Percentiles rank a stretch among this genome's conserved stretches.
These are phyloP conservation scores for Protosalanx chinensis DNA, from an alignment of 2,797 vertebrate genomes.

Conservation along the genomic window DNA sequence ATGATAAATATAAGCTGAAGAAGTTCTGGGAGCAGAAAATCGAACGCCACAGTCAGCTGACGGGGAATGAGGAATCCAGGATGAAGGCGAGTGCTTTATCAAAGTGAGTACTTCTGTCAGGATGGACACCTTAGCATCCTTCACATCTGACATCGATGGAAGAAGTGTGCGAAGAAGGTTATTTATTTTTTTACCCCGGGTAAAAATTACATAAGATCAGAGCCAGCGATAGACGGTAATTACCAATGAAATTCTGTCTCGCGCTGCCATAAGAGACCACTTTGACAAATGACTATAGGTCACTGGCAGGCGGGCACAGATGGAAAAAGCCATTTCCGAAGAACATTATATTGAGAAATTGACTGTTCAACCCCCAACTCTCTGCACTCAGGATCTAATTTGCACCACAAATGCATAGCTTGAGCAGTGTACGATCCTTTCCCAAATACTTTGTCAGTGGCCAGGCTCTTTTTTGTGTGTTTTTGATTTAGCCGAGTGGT, in stretches of 20 bases:
- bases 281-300: slow-evolving; percentile 31
- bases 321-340: slow-evolving; percentile 2
- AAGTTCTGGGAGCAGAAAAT: slow-evolving; percentile 72
- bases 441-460: neutral
- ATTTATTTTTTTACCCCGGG: slow-evolving; percentile 20
- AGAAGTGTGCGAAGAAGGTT: slow-evolving; percentile 12
- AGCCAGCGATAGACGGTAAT: slow-evolving; percentile 29
- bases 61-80: slow-evolving; percentile 56
- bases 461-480: neutral
- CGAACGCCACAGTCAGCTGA: slow-evolving; percentile 52
- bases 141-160: slow-evolving; percentile 11
- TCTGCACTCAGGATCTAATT: neutral
- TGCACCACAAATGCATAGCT: neutral
- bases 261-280: slow-evolving; percentile 32
- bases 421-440: neutral
- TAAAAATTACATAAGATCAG: slow-evolving; percentile 19
- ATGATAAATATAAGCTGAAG: slow-evolving; percentile 67
- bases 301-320: slow-evolving; percentile 12
- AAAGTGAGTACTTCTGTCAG: slow-evolving; percentile 51
- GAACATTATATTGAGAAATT: slow-evolving; percentile 8
- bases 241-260: slow-evolving; percentile 35
- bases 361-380: neutral
- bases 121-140: slow-evolving; percentile 1
- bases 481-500: neutral
- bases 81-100: slow-evolving; percentile 62